phyloP scores from a whole-genome alignment of 2,888 invertebrate species.

The Cephus nigrinus region DNA sequence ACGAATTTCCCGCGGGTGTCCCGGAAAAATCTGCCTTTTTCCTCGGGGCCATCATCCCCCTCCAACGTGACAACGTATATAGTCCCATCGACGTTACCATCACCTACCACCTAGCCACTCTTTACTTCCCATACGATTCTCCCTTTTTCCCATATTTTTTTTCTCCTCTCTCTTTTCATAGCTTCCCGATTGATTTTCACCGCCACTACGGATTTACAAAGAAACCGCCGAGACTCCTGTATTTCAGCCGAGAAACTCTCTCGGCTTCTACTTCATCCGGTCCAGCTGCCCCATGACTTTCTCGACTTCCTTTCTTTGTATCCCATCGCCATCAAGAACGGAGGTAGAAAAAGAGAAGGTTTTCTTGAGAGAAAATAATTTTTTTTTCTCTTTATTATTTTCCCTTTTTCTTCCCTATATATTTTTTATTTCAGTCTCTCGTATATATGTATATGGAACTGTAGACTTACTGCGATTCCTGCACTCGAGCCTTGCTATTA shows the following conservation, averaged over 20 bases:
- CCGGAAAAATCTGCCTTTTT: constrained; percentile 23
- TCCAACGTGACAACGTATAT: neutral
- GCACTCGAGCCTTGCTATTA: constrained; percentile 75
- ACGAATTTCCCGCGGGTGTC: constrained; percentile 55
- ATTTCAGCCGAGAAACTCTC: neutral
- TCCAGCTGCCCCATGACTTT: neutral
- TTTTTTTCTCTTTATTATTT: neutral
- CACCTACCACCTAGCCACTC: constrained; percentile 20
- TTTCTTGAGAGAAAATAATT: neutral
- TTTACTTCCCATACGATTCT: constrained; percentile 8
- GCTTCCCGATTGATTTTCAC: constrained; percentile 31
- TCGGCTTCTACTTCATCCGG: neutral
- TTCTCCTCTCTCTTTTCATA: constrained; percentile 25
- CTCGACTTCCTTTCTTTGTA: neutral
- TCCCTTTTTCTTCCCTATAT: neutral
- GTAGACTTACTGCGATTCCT: constrained; percentile 75
- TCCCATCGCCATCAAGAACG: neutral
- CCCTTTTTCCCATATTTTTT: constrained; percentile 10
- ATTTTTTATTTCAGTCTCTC: neutral
- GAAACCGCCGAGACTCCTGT: neutral
- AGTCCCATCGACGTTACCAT: neutral
- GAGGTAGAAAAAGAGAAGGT: neutral
- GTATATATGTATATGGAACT: too few relatives aligned
- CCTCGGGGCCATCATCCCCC: neutral
- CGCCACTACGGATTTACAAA: neutral